Conservation (phyloP, 1,140 invertebrate genomes). For the Thaumatotibia leucotreta region DNA sequence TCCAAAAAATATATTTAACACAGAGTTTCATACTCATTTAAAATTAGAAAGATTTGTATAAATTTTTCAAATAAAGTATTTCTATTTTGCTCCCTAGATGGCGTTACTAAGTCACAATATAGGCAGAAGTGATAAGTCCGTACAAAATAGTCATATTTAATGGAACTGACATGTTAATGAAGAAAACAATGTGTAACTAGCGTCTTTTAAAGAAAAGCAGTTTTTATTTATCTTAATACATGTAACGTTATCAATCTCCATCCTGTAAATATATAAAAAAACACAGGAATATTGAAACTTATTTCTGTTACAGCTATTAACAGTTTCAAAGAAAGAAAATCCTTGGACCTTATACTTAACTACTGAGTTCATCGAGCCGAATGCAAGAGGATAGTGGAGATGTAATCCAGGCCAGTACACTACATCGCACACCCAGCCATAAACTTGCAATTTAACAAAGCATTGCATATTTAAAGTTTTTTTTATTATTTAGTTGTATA, state of each 20-base stretch:
- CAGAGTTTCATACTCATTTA: no score
- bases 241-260: background rate
- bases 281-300: background rate
- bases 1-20: no score
- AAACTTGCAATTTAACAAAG: no score
- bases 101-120: background rate
- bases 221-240: background rate
- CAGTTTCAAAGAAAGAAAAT: conserved; percentile 12
- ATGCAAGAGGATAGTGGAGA: conserved; percentile 17
- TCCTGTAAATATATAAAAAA: background rate
- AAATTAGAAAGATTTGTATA: no score
- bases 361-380: conserved; percentile 19
- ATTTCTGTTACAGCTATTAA: conserved; percentile 20
- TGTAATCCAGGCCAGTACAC: conserved; percentile 16
- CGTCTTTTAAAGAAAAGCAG: no score
- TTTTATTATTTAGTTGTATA: no score
- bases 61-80: no score
- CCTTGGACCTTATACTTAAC: conserved; percentile 35
- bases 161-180: background rate
- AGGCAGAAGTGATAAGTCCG: background rate
- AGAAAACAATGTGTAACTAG: background rate
- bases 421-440: background rate
- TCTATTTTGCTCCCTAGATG: background rate
- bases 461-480: no score
- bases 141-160: background rate